Evolutionary conservation across 2,113 vertebrate species (phyloP).

Genomic region (Aspidoscelis tigris): DNA sequence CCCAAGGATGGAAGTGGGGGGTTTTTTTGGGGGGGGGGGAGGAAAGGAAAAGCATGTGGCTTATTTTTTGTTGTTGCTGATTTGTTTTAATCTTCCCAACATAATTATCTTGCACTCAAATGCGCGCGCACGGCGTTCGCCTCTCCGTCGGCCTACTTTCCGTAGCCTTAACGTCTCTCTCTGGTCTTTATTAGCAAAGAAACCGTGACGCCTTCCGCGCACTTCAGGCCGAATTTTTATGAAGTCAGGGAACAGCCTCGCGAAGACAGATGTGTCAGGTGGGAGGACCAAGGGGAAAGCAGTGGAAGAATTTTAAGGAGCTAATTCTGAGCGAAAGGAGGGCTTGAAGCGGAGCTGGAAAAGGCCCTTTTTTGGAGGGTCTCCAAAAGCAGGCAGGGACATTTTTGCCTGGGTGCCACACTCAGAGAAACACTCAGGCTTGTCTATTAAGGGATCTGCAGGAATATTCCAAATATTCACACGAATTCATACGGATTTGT

Average conservation of each 20-base stretch:
- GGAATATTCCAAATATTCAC: too few relatives aligned
- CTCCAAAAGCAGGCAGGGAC: constrained; percentile 37
- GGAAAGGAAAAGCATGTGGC: too few relatives aligned
- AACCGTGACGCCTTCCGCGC: constrained; percentile 41
- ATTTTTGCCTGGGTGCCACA: background rate
- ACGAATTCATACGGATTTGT: too few relatives aligned
- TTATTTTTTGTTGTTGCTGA: too few relatives aligned
- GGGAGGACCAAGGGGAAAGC: constrained; percentile 42
- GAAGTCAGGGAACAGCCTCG: constrained; percentile 45
- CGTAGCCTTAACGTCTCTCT: constrained; percentile 45
- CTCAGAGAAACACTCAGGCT: too few relatives aligned
- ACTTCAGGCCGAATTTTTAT: constrained; percentile 50
- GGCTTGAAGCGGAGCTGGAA: constrained; percentile 46
- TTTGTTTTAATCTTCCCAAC: too few relatives aligned
- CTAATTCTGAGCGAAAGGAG: constrained; percentile 37
- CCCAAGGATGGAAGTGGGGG: background rate
- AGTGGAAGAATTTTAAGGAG: constrained; percentile 60
- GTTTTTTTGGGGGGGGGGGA: too few relatives aligned
- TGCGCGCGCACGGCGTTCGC: too few relatives aligned
- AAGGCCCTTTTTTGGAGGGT: background rate
- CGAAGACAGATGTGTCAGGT: constrained; percentile 53
- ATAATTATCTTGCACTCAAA: too few relatives aligned
- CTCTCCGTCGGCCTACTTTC: constrained; percentile 29
- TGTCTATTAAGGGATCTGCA: constrained; percentile 7
- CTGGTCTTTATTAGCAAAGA: constrained; percentile 63